phyloP scores from a whole-genome alignment of 2,888 invertebrate genomes.

The Lithophane leautieri region DNA sequence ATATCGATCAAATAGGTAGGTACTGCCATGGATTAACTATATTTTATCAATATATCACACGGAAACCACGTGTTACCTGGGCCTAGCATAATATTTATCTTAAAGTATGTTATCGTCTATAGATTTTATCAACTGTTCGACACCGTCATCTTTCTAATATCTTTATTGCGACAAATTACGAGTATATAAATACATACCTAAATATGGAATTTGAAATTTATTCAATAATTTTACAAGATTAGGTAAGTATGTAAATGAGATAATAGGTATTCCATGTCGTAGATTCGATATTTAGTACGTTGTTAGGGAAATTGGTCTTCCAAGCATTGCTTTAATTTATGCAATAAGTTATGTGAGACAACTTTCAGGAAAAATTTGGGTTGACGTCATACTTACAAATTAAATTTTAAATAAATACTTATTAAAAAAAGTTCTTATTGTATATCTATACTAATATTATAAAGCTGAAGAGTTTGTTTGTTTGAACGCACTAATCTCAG shows the following conservation, averaged over 20 bases:
- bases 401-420: no score
- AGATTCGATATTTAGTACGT: not conserved
- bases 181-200: not conserved
- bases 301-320: not conserved
- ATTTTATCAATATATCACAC: constrained; percentile 40
- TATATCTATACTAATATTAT: no score
- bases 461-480: no score
- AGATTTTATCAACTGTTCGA: constrained; percentile 14
- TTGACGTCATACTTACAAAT: no score
- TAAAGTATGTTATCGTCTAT: not conserved
- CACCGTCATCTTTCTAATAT: constrained; percentile 16
- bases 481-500: no score
- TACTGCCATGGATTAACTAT: not conserved
- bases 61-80: constrained; percentile 11
- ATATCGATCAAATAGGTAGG: constrained; percentile 9
- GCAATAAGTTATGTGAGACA: not conserved
- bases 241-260: not conserved
- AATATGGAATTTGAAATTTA: constrained; percentile 7
- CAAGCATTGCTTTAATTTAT: not conserved
- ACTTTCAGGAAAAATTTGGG: no score
- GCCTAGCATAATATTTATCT: constrained; percentile 29
- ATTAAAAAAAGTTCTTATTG: no score
- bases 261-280: not conserved
- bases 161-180: constrained; percentile 24
- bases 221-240: constrained; percentile 10